phyloP scores from a whole-genome alignment of 2,888 invertebrate species.

The Papilio protenor region DNA sequence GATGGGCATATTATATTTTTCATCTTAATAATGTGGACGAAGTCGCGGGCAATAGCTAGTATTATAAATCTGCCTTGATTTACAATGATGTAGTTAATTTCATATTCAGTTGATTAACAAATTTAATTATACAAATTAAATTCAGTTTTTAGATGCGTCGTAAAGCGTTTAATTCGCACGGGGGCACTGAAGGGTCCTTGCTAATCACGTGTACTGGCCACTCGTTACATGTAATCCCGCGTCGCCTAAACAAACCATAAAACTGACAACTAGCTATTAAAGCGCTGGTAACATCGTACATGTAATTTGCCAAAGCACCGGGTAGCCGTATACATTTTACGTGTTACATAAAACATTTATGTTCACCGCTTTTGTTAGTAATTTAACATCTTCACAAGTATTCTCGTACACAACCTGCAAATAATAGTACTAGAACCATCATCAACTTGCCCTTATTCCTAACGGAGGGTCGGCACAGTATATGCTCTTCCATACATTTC shows the following conservation, averaged over 20 bases:
- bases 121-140: constrained; percentile 35
- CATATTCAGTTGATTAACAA: not conserved
- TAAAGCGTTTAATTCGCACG: constrained; percentile 37
- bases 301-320: constrained; percentile 43
- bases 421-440: not conserved
- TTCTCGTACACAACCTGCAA: not conserved
- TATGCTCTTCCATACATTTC: no score
- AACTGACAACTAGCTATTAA: constrained; percentile 45
- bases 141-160: constrained; percentile 7
- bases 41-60: no score
- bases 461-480: no score
- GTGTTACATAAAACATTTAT: constrained; percentile 44
- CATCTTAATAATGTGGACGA: no score
- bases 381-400: constrained; percentile 26
- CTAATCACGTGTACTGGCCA: constrained; percentile 41
- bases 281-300: constrained; percentile 39
- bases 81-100: not conserved
- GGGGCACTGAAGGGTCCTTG: constrained; percentile 32
- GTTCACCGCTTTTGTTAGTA: constrained; percentile 37
- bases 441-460: no score
- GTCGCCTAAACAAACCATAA: constrained; percentile 44
- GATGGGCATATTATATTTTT: no score
- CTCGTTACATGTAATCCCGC: constrained; percentile 43
- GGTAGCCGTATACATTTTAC: constrained; percentile 43
- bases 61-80: not conserved